phyloP scores from a whole-genome alignment of 2,888 invertebrate species.

The Alloscopus bannaensis region DNA sequence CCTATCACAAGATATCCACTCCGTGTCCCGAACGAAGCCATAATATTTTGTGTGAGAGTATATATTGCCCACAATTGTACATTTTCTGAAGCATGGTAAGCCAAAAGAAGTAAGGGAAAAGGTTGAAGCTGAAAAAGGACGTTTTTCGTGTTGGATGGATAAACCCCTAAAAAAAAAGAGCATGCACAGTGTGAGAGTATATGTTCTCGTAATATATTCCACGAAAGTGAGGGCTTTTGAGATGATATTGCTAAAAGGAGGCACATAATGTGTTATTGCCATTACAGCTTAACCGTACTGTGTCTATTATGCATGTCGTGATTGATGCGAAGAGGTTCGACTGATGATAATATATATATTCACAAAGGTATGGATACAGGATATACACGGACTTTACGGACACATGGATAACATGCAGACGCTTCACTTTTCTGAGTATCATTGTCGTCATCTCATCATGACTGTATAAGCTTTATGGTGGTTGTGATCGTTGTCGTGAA shows the following conservation, averaged over 20 bases:
- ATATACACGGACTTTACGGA: constrained; percentile 39
- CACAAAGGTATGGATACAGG: too few species aligned
- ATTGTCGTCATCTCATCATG: constrained; percentile 18
- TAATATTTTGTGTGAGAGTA: too few species aligned
- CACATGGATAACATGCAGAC: constrained; percentile 40
- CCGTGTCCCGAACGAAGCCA: too few species aligned
- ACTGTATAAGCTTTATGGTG: constrained; percentile 8
- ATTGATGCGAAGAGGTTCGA: too few species aligned
- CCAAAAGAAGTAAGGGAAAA: constrained; percentile 32
- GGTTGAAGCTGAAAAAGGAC: constrained; percentile 50
- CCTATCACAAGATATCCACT: too few species aligned
- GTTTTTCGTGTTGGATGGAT: constrained; percentile 42
- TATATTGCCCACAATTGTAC: too few species aligned
- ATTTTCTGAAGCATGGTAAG: too few species aligned
- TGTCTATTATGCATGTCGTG: constrained; percentile 44
- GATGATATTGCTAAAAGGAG: constrained; percentile 30
- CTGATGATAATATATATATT: too few species aligned
- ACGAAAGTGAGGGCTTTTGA: too few species aligned
- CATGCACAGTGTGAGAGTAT: not conserved
- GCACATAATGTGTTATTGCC: constrained; percentile 17
- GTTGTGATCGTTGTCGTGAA: constrained; percentile 29
- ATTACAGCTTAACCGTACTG: constrained; percentile 22
- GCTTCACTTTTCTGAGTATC: constrained; percentile 36
- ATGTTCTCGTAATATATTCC: too few species aligned
- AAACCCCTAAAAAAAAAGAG: too few species aligned